Percentiles rank a stretch among this genome's conserved stretches.
phyloP scores from a whole-genome alignment of 64 coral and sea anemone genomes.

The Orbicella faveolata region DNA sequence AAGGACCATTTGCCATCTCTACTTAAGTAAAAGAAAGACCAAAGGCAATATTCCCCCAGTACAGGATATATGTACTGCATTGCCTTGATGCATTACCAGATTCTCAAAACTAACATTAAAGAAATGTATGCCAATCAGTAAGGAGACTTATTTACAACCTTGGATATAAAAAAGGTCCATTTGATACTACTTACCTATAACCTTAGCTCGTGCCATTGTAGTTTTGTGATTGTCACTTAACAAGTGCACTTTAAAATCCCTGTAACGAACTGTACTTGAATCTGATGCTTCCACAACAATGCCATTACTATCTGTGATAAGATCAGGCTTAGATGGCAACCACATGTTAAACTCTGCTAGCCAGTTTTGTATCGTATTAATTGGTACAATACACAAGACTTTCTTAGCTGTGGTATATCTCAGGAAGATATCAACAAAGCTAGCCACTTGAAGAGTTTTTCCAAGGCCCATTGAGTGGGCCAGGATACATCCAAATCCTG shows the following conservation, averaged over 20 bases:
- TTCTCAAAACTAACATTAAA: no score
- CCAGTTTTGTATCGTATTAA: slow-evolving; percentile 99
- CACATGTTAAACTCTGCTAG: slow-evolving; percentile 89
- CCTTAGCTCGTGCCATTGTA: slow-evolving; percentile 71
- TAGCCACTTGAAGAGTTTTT: slow-evolving; percentile 89
- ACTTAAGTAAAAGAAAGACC: no score
- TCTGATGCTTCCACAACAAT: not conserved
- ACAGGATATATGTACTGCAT: no score
- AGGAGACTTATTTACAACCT: no score
- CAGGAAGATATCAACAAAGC: slow-evolving; percentile 90
- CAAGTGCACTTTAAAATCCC: slow-evolving; percentile 68
- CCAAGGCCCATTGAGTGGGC: slow-evolving; percentile 98
- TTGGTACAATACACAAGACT: slow-evolving; percentile 92
- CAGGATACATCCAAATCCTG: slow-evolving; percentile 96
- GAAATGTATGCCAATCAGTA: no score
- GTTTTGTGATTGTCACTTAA: slow-evolving; percentile 69
- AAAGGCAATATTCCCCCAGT: no score
- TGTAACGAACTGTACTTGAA: slow-evolving; percentile 39
- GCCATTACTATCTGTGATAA: slow-evolving; percentile 15
- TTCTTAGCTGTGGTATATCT: slow-evolving; percentile 71
- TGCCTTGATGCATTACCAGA: no score
- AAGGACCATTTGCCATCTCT: no score
- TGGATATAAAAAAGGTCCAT: no score
- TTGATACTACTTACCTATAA: slow-evolving; percentile 64
- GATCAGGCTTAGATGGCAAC: slow-evolving; percentile 63